phyloP scores from a whole-genome alignment of 2,113 vertebrate genomes.

The Neopipo cinnamomea region DNA sequence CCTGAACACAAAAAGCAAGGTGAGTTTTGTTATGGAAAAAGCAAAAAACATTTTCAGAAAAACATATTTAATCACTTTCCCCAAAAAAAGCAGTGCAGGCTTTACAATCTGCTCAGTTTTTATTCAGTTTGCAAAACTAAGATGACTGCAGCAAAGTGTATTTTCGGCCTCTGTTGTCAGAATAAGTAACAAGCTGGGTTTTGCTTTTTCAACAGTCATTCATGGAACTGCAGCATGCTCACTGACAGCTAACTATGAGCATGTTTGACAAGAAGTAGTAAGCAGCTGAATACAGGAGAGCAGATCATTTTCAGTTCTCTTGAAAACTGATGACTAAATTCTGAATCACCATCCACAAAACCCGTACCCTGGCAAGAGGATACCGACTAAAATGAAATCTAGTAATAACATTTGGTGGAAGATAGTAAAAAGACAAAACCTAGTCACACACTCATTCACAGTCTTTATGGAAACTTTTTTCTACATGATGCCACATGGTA shows the following conservation, averaged over 20 bases:
- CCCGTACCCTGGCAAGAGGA: background rate
- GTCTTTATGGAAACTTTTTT: background rate
- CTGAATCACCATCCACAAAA: conserved; percentile 10
- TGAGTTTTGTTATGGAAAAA: background rate
- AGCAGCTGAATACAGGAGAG: background rate
- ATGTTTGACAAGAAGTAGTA: background rate
- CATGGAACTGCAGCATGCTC: background rate
- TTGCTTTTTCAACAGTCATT: background rate
- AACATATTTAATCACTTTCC: background rate
- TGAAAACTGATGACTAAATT: conserved; percentile 5
- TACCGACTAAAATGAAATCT: background rate
- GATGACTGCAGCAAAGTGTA: background rate
- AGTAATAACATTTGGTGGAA: background rate
- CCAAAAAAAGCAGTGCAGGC: background rate
- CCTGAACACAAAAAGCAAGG: background rate
- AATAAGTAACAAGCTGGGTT: background rate
- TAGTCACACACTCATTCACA: background rate
- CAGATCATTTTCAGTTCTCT: background rate
- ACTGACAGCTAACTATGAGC: background rate
- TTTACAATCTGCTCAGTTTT: background rate
- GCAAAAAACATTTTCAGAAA: background rate
- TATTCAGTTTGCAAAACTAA: background rate
- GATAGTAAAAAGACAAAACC: background rate
- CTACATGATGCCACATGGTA: background rate
- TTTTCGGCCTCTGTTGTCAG: background rate